These are phyloP conservation scores for Pteropus rufus DNA, from an alignment of 2,797 vertebrate species.

Conservation along the genomic window DNA sequence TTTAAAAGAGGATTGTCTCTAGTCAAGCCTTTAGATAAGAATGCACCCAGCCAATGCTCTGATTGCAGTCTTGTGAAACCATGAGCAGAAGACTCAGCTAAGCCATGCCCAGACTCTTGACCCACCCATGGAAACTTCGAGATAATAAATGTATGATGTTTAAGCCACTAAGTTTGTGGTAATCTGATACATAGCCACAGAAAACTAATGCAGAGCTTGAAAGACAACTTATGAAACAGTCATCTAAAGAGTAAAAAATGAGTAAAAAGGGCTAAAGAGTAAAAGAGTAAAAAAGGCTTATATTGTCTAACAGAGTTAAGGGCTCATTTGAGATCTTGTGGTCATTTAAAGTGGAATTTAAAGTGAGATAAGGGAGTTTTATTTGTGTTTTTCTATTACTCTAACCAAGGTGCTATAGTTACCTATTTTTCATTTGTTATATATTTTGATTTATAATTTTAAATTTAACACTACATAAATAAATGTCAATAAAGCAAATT, in stretches of 20 bases:
- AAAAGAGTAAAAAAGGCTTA: not conserved
- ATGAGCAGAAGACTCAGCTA: not conserved
- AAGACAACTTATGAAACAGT: not conserved
- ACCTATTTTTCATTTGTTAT: not conserved
- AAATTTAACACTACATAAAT: not conserved
- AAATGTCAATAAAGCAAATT: not conserved
- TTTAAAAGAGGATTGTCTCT: not conserved
- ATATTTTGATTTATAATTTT: slow-evolving; percentile 2
- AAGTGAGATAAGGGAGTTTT: not conserved
- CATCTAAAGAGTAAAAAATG: not conserved
- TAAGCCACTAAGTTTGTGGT: not conserved
- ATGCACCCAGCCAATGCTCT: not conserved
- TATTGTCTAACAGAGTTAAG: not conserved
- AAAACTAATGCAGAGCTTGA: not conserved
- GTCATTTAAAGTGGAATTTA: not conserved
- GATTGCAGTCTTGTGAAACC: not conserved
- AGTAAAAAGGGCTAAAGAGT: too few species aligned
- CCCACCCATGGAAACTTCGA: not conserved
- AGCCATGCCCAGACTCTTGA: not conserved
- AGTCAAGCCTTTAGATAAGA: not conserved
- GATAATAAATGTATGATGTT: not conserved
- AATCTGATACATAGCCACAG: not conserved
- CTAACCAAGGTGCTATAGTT: not conserved
- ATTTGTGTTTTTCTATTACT: not conserved
- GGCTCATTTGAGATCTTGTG: not conserved